Base-by-base conservation (phyloP, 2,888 invertebrate species). In the Nymphalis polychloros region DNA sequence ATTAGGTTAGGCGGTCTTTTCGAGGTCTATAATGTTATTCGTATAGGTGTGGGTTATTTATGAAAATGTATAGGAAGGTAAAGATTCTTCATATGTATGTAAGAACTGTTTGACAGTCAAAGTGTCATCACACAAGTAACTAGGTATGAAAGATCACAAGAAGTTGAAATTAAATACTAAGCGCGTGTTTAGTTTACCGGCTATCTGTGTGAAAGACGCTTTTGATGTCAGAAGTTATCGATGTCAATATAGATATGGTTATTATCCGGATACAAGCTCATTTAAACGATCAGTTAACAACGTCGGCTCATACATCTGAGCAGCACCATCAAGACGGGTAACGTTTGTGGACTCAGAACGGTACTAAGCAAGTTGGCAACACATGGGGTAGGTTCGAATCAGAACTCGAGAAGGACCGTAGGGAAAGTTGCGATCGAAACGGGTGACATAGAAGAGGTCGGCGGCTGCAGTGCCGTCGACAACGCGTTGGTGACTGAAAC, bases 41-140 rank as follows among this genome's bases (percentile, higher is more conserved):
- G 81, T 86, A 83, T 91, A 89, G 89, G 90, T 90, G 88, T 90
- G 89, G 91, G 89, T 87, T 88, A 88, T 89, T 87, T 88, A 89
- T 89, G 86, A 59, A 84, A 87, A 89, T 81, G 87, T 84, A 84
- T 90, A 86, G 87, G 79, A 79, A 85, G 82, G 73, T 87, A 86
- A 86, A 84, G 77, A 84, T 85, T 86, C 87, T 65, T 88, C 85
- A 81, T 85, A 84, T 86, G 81, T 90, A 84, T 86, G 80, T 90
- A 88, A 88, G 86, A 86, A 84, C 84, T 81, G 83, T 87, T 81
- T 89, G 88, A 86, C 86, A 88, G 89, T 87, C 81, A 84, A 84
- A 70, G 64, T 73, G 70, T 64, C 74, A 72, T 77, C 70, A 72
- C 70, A 74, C 74, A 19, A 59, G 64, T 55, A 48, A 63, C 57